Base-by-base conservation (phyloP, 2,797 vertebrate genomes). In the Moxostoma hubbsi region DNA sequence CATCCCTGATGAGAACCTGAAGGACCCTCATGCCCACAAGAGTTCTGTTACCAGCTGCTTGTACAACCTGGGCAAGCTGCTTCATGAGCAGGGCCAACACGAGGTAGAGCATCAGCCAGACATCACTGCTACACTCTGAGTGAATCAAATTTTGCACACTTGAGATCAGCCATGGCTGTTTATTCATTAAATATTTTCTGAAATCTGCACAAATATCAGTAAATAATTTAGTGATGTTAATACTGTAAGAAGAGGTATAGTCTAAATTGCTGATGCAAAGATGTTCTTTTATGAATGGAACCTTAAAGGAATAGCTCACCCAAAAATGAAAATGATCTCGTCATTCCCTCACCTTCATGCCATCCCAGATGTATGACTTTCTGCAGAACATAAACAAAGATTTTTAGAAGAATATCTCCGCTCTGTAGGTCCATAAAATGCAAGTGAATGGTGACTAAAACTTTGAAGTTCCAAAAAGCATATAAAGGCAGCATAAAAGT, bases 41-140 rank as follows among this genome's bases (percentile, higher is more conserved):
- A 98, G 95, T 90, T 99, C 98, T 0, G 98, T 99, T 85, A 97
- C 98, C 86, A 99, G 98, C 92, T 99, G 98, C 90, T 92, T 99
- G 81, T 99, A 99, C 92, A 99, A 99, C 87, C 90, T 99, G 89
- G 98, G 98, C 63, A 99, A 99, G 69, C 95, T 99, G 85, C 96
- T 96, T 12, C 97, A 99, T 16, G 98, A 99, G 74, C 96, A 97
- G 89, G 97, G 97, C 68, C 95, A 92, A 55, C 97, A 99, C 85
- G 97, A 98, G 96, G 98, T 99, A 85, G 88, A 1, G 1, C 45
- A 45, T 45, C 9, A 11, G 10, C 62, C 85, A 82, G 73, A 57
- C 66, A 4, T 9, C 82, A 68, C 72, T 53, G 5, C 51, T 9
- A 53, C 7, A 12, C 51, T 36, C 36, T 2, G 36, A 3, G 2